Conservation (phyloP, 2,888 invertebrate genomes). For the Dasysyrphus tricinctus region DNA sequence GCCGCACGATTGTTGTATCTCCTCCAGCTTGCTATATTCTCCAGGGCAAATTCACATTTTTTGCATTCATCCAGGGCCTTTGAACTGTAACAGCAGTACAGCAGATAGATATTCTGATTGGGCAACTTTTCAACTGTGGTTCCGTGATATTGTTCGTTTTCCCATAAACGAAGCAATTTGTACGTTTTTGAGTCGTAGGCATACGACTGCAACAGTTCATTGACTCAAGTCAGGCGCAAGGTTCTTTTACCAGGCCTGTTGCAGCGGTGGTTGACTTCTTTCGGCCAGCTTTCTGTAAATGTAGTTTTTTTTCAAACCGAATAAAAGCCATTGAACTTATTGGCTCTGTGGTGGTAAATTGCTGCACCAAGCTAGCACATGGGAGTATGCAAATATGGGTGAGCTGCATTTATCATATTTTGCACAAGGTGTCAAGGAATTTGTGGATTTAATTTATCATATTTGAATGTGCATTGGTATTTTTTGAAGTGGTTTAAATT, state of each 20-base stretch:
- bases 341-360: slow-evolving; percentile 20
- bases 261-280: slow-evolving; percentile 65
- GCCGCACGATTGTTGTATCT: slow-evolving; percentile 49
- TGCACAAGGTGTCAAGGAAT: slow-evolving; percentile 53
- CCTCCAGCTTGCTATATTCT: slow-evolving; percentile 40
- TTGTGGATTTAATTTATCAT: slow-evolving; percentile 20
- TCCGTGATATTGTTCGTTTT: slow-evolving; percentile 52
- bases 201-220: slow-evolving; percentile 50
- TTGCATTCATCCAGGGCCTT: slow-evolving; percentile 68
- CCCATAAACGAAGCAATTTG: slow-evolving; percentile 25
- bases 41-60: slow-evolving; percentile 72
- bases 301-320: slow-evolving; percentile 43
- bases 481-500: slow-evolving; percentile 14
- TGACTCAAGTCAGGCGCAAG: slow-evolving; percentile 70
- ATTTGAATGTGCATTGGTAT: background rate
- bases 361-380: slow-evolving; percentile 3
- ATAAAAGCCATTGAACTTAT: slow-evolving; percentile 66
- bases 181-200: slow-evolving; percentile 37
- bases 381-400: background rate
- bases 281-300: slow-evolving; percentile 29
- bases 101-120: slow-evolving; percentile 68
- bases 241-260: slow-evolving; percentile 66
- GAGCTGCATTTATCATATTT: slow-evolving; percentile 34
- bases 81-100: slow-evolving; percentile 69
- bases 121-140: slow-evolving; percentile 61